Conservation (phyloP, 2,888 invertebrate genomes). For the Atrina japonica region DNA sequence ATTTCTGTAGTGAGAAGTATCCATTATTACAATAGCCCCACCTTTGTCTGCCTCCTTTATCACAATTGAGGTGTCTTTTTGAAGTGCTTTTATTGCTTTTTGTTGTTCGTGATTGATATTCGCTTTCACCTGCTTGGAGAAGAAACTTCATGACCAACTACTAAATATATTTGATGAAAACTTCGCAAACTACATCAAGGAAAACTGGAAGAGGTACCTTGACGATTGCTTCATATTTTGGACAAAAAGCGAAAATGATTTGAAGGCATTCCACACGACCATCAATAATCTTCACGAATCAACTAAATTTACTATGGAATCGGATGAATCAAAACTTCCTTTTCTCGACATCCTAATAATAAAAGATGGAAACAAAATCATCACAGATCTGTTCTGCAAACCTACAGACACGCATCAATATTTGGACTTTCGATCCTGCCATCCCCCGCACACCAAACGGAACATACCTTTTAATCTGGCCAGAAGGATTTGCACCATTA, state of each 20-base stretch:
- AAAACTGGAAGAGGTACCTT: slow-evolving; percentile 6
- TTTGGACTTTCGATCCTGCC: slow-evolving; percentile 10
- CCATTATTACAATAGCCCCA: slow-evolving; percentile 40
- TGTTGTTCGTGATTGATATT: too few relatives aligned
- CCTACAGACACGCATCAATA: slow-evolving; percentile 28
- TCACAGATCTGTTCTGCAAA: slow-evolving; percentile 20
- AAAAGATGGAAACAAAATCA: not conserved
- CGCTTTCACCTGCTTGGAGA: too few relatives aligned
- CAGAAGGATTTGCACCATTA: too few relatives aligned
- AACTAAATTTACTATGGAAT: slow-evolving; percentile 11
- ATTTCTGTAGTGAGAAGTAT: slow-evolving; percentile 34
- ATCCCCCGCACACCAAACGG: too few relatives aligned
- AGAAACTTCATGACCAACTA: too few relatives aligned
- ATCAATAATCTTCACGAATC: not conserved
- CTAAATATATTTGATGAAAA: not conserved
- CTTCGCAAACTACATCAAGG: too few relatives aligned
- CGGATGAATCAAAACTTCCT: not conserved
- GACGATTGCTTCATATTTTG: slow-evolving; percentile 21
- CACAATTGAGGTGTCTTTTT: slow-evolving; percentile 10
- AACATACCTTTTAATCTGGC: too few relatives aligned
- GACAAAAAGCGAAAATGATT: not conserved
- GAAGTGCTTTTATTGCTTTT: slow-evolving; percentile 9
- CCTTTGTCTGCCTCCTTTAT: slow-evolving; percentile 44
- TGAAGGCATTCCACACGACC: not conserved
- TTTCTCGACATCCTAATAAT: slow-evolving; percentile 13